These are phyloP conservation scores for Boloria euphrosyne DNA, from an alignment of 2,888 invertebrate genomes.

Conservation along the genomic window DNA sequence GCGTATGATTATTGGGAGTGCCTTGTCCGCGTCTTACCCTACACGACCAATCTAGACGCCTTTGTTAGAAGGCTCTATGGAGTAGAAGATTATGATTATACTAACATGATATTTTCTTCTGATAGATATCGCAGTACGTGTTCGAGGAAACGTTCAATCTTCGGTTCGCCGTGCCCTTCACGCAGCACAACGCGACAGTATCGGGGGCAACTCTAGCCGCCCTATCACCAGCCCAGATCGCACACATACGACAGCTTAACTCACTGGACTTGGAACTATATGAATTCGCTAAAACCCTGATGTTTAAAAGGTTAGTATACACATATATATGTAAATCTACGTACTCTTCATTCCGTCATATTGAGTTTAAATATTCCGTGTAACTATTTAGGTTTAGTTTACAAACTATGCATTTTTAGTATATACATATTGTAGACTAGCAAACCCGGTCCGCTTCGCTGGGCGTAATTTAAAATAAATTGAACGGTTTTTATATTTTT, in stretches of 20 bases:
- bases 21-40: no score
- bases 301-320: constrained; percentile 85
- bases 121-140: constrained; percentile 89
- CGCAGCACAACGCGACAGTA: constrained; percentile 95
- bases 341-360: no score
- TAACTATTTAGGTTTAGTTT: no score
- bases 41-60: no score
- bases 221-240: constrained; percentile 88
- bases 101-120: background rate
- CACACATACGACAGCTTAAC: constrained; percentile 90
- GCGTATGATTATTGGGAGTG: no score
- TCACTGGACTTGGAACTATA: constrained; percentile 96
- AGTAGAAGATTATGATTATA: background rate
- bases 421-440: no score
- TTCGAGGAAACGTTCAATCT: constrained; percentile 97
- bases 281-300: constrained; percentile 93
- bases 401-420: no score
- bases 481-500: no score
- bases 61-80: no score
- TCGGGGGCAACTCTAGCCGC: constrained; percentile 91
- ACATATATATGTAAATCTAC: background rate
- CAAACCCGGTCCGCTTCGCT: no score
- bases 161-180: constrained; percentile 93
- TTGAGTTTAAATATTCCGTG: no score
- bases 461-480: no score